Evolutionary conservation across 2,888 invertebrate genomes (phyloP), one percentile per base, ranked within the genome.

Genomic region (Liposcelis brunnea): DNA sequence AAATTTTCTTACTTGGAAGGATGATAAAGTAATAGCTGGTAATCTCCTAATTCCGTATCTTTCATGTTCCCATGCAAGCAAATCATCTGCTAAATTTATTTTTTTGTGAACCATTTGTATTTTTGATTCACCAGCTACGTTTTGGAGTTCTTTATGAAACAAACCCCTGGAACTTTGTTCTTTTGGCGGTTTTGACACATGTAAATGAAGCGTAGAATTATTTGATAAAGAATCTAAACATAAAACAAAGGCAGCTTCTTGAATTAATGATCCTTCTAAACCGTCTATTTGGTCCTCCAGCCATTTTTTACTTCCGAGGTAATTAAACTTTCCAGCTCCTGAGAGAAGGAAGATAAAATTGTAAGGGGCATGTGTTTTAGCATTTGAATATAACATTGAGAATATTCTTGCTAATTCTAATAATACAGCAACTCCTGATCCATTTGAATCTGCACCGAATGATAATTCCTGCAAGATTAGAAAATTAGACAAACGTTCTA

Each of bases 1-100:
- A n/a, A 10, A 32, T 10, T 10, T 26, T 49, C 49, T 49, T 49
- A 69, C 71, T 64, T 71, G 71, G 4, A 89, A 61, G 1, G 81
- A 74, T 1, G 94, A 94, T 3, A 97, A 56, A 0, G 95, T 95
- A 58, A 94, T 86, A 0, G 93, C 93, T 0, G 91, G 81, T 56
- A 94, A 72, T 51, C 93, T 70, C 51, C 87, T 74, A 54, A 97
- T 89, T 61, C 91, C 93, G 65, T 85, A 97, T 52, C 90, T 69
- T 63, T 98, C 97, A 58, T 98, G 97, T 58, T 95, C 94, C 97
- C 97, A 98, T 0, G 91, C 85, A 21, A 94, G 64, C 46, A 80
- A 71, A 53, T 87, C 85, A 44, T 94, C 91, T 0, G 90, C 91
- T 45, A 97, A 67, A 68, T 94, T 94, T 54, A 98, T 97, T 69